Conservation (phyloP, 2,113 vertebrate species). For the Microtus pennsylvanicus region DNA sequence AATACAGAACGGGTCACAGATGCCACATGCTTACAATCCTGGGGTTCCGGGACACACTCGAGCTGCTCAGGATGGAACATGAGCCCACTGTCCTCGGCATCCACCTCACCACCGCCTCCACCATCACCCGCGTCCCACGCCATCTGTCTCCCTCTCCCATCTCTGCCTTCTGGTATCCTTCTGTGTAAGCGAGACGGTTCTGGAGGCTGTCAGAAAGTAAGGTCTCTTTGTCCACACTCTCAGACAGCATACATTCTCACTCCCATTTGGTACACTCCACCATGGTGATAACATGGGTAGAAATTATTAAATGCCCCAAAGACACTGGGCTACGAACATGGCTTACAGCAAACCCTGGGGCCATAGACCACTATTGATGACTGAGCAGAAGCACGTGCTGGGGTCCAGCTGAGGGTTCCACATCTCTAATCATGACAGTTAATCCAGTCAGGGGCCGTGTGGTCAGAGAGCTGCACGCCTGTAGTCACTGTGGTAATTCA, state of each 20-base stretch:
- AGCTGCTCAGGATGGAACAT: fast-evolving
- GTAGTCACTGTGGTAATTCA: neutral
- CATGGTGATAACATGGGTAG: neutral
- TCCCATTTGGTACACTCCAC: neutral
- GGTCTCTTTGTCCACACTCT: fast-evolving
- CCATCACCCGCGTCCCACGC: fast-evolving
- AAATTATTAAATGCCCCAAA: neutral
- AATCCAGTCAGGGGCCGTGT: neutral
- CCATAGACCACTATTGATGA: neutral
- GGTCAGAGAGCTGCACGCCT: neutral
- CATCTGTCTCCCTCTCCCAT: neutral
- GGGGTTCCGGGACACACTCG: neutral
- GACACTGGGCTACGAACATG: neutral
- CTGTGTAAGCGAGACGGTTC: neutral
- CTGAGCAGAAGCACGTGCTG: too few relatives aligned
- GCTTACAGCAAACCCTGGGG: neutral
- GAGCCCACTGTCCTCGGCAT: neutral
- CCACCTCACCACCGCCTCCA: fast-evolving
- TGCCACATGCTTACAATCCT: fast-evolving
- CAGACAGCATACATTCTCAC: too few relatives aligned
- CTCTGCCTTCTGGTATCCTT: neutral
- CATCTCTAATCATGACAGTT: too few relatives aligned
- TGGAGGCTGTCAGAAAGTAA: neutral
- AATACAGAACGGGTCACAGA: neutral
- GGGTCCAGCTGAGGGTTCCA: too few relatives aligned